Evolutionary conservation across 2,113 vertebrate species (phyloP).

Genomic region (Vimba vimba): DNA sequence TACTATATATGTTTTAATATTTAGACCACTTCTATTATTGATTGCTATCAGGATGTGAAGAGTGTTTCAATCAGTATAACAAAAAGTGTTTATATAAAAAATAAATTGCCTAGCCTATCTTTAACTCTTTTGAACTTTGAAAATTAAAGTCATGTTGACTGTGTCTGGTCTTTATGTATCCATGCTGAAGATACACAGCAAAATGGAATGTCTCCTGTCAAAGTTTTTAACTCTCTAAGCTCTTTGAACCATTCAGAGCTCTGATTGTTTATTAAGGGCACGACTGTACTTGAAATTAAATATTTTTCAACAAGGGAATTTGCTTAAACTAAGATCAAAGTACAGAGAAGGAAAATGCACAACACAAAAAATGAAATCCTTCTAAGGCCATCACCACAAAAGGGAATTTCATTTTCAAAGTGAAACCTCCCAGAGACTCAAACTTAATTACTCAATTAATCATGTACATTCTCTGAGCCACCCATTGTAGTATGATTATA

Average conservation of each 20-base stretch:
- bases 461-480: conserved; percentile 32
- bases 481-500: conserved; percentile 36
- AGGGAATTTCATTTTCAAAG: conserved; percentile 10
- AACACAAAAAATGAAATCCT: conserved; percentile 8
- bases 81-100: not conserved
- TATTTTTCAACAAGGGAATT: conserved; percentile 27
- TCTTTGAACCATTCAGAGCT: not conserved
- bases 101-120: not conserved
- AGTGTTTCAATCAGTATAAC: too few relatives aligned
- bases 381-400: conserved; percentile 9
- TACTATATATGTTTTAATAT: too few relatives aligned
- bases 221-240: not conserved
- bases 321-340: conserved; percentile 10
- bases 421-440: conserved; percentile 28
- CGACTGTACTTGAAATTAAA: conserved; percentile 11
- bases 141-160: not conserved
- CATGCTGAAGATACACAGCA: too few relatives aligned
- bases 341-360: not conserved
- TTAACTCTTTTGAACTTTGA: not conserved
- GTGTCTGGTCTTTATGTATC: not conserved
- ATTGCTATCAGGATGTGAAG: too few relatives aligned
- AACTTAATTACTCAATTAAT: conserved; percentile 35
- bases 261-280: conserved; percentile 5
- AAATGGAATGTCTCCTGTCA: not conserved
- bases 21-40: too few relatives aligned